phyloP scores from a whole-genome alignment of 1,140 invertebrate genomes.

The Gryon sp. region DNA sequence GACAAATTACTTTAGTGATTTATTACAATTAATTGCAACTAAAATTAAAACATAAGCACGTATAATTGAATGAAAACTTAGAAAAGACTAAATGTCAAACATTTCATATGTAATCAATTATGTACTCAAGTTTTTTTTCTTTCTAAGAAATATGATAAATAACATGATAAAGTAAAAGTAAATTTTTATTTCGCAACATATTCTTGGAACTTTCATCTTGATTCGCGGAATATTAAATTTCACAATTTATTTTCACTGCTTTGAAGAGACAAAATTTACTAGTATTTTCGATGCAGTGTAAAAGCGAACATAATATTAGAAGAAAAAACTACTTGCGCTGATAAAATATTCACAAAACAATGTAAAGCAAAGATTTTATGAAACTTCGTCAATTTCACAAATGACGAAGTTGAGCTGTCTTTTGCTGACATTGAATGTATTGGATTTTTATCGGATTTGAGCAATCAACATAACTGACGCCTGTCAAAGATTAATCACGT shows the following conservation, averaged over 20 bases:
- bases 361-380: conserved; percentile 9
- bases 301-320: conserved; percentile 15
- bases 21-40: not conserved
- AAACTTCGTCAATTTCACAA: conserved; percentile 46
- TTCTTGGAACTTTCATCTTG: conserved; percentile 20
- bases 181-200: no score
- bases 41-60: no score
- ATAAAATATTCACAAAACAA: conserved; percentile 32
- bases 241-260: no score
- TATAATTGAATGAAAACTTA: no score
- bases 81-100: no score
- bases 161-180: conserved; percentile 1
- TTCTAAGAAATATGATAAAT: not conserved
- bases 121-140: no score
- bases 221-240: conserved; percentile 23
- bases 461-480: conserved; percentile 57
- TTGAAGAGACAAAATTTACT: no score
- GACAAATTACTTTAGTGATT: not conserved
- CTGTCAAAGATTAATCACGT: conserved; percentile 34
- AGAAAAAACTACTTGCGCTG: conserved; percentile 1
- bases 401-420: conserved; percentile 37
- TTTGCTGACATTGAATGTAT: conserved; percentile 61
- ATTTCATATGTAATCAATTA: no score
- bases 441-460: conserved; percentile 69
- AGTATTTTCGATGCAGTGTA: conserved; percentile 19